Evolutionary conservation across 2,888 invertebrate species (phyloP).

Genomic region (Melangyna quadrimaculata): DNA sequence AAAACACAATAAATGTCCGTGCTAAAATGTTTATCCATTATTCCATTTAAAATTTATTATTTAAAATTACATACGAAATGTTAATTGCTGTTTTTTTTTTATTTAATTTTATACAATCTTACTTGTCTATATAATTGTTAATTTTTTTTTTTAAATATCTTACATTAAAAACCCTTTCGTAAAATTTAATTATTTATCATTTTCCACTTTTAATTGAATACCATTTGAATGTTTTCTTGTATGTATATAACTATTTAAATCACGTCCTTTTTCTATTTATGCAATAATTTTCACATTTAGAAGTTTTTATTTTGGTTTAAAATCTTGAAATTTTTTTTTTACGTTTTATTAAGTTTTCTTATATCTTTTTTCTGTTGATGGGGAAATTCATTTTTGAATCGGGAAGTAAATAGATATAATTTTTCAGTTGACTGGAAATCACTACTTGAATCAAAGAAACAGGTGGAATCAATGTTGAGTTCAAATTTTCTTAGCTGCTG

Average conservation of each 20-base stretch:
- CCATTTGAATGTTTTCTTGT: slow-evolving; percentile 37
- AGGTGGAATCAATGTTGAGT: neutral
- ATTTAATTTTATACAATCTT: slow-evolving; percentile 68
- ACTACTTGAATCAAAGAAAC: neutral
- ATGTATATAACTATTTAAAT: slow-evolving; percentile 12
- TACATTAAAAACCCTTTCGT: slow-evolving; percentile 58
- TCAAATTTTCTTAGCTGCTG: neutral
- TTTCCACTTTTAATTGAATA: slow-evolving; percentile 44
- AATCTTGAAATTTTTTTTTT: slow-evolving; percentile 51
- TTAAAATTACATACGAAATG: slow-evolving; percentile 67
- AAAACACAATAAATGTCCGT: slow-evolving; percentile 17
- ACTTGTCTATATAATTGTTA: slow-evolving; percentile 28
- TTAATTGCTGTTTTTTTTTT: slow-evolving; percentile 38
- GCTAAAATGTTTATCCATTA: slow-evolving; percentile 59
- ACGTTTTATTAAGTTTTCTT: slow-evolving; percentile 34
- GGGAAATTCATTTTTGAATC: neutral
- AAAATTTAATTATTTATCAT: neutral
- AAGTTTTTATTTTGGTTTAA: slow-evolving; percentile 22
- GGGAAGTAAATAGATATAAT: neutral
- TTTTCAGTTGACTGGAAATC: neutral
- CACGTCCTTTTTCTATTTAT: slow-evolving; percentile 11
- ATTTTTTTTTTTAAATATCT: slow-evolving; percentile 12
- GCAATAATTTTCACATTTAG: slow-evolving; percentile 56
- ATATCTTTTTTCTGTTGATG: slow-evolving; percentile 8
- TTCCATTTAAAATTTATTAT: slow-evolving; percentile 34